Evolutionary conservation across 2,113 vertebrate genomes (phyloP), one percentile per base, ranked within the genome.

Genomic region (Lota lota): DNA sequence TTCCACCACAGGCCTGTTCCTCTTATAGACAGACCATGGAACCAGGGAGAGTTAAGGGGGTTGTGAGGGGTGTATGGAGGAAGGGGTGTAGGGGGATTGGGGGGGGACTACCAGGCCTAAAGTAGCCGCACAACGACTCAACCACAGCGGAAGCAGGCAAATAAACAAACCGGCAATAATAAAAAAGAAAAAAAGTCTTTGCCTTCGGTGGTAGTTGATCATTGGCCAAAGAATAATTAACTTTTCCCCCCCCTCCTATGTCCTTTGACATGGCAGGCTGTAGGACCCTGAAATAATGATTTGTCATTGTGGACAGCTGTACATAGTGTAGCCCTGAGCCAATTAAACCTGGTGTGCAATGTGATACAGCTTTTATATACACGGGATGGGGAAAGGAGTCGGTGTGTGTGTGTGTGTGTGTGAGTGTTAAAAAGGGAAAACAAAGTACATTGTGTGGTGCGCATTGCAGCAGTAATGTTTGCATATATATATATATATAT

Each of bases 281-380:
- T 6, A 33, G 78, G 73, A 72, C 80, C 77, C 75, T 90, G 85
- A 90, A 90, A 89, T 88, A 81, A 62, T 70, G 76, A 92, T 91
- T 91, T 91, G 90, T 92, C 91, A 90, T 85, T 78, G 85, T 88
- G 67, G 82, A 91, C 88, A 88, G 88, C 87, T 11, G 70, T 19
- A 22, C 88, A 90, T 47, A 47, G 88, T 89, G 86, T 90, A 91
- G 85, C 68, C 72, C 85, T 61, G 81, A 78, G 85, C 85, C 88
- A 90, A 92, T 92, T 91, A 91, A 90, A 86, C 73, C 81, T 77
- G 85, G 87, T 82, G 82, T 90, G 91, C 84, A 92, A 92, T 84
- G 90, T 64, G 87, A 93, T 92, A 86, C 83, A 79, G 87, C 88
- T 89, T 88, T 86, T 89, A 87, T 91, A 90, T 82, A 90, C 84